These are phyloP conservation scores for Palythoa caribaeorum DNA, from an alignment of 92 coral and sea anemone genomes.

Conservation along the genomic window DNA sequence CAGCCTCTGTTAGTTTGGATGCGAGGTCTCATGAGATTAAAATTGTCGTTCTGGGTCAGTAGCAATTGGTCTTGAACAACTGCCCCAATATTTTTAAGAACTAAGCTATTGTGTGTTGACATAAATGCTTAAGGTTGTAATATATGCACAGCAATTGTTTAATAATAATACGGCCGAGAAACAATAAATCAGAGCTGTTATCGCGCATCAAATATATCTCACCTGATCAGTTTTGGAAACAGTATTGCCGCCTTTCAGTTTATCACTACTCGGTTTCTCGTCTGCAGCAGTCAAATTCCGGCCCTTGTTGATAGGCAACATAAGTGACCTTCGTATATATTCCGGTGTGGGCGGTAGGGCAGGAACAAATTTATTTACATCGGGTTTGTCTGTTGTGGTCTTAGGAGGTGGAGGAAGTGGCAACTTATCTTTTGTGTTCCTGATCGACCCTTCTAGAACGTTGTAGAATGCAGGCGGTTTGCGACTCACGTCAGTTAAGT, in stretches of 20 bases:
- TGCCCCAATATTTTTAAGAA: too few relatives aligned
- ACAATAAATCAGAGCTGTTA: background rate
- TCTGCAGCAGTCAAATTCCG: background rate
- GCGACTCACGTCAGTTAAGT: conserved; percentile 1
- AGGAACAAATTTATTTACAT: background rate
- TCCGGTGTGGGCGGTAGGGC: conserved; percentile 38
- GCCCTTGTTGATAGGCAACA: background rate
- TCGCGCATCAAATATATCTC: background rate
- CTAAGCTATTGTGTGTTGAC: too few relatives aligned
- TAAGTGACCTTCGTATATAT: background rate
- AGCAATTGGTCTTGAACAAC: too few relatives aligned
- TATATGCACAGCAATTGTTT: too few relatives aligned
- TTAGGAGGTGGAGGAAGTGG: conserved; percentile 6
- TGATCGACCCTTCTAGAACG: background rate
- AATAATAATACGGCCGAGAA: background rate
- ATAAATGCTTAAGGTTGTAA: too few relatives aligned
- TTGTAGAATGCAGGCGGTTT: background rate
- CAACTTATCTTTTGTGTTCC: conserved; percentile 27
- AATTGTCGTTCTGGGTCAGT: too few relatives aligned
- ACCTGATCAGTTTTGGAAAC: conserved; percentile 1
- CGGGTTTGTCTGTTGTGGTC: background rate
- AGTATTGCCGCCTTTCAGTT: background rate
- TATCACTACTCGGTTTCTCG: background rate
- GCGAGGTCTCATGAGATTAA: too few relatives aligned
- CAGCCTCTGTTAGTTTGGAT: too few relatives aligned